Evolutionary conservation across 1,140 invertebrate genomes (phyloP).

Genomic region (Trissolcus basalis): DNA sequence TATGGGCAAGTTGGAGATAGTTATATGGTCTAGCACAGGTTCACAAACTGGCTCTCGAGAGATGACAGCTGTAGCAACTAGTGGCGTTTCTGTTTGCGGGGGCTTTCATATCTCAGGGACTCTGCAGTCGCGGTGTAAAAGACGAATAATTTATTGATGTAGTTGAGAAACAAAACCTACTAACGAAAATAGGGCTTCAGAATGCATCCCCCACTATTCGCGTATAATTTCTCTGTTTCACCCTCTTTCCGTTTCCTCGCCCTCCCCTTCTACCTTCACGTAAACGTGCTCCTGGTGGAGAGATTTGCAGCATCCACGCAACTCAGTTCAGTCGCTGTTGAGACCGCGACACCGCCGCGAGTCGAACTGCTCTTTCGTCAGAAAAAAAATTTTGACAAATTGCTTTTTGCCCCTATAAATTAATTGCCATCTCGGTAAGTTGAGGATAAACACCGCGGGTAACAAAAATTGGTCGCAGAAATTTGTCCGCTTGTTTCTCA

Average conservation of each 20-base stretch:
- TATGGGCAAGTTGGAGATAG: not conserved
- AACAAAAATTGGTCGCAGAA: not conserved
- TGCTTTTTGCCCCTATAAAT: not conserved
- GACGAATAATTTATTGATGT: conserved; percentile 15
- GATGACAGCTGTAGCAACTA: conserved; percentile 23
- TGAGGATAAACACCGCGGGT: conserved; percentile 1
- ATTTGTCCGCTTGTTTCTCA: no score
- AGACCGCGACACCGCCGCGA: conserved; percentile 73
- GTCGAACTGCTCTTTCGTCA: conserved; percentile 60
- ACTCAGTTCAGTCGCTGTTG: conserved; percentile 73
- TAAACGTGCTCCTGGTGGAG: conserved; percentile 60
- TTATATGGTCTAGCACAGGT: not conserved
- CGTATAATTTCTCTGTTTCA: conserved; percentile 47
- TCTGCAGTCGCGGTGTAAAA: conserved; percentile 9
- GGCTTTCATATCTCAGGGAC: not conserved
- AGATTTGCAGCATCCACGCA: conserved; percentile 70
- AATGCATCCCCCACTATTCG: conserved; percentile 18
- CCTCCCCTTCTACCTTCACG: conserved; percentile 56
- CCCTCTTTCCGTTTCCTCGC: conserved; percentile 61
- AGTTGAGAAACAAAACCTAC: conserved; percentile 6
- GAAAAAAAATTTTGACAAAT: not conserved
- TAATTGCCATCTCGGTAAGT: conserved; percentile 7
- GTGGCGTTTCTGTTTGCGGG: conserved; percentile 25
- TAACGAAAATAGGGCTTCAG: conserved; percentile 31
- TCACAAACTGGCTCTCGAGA: not conserved